Percentiles rank a stretch among this genome's conserved stretches.
Conservation (phyloP, 2,888 invertebrate genomes). For the Ophraella communa region DNA sequence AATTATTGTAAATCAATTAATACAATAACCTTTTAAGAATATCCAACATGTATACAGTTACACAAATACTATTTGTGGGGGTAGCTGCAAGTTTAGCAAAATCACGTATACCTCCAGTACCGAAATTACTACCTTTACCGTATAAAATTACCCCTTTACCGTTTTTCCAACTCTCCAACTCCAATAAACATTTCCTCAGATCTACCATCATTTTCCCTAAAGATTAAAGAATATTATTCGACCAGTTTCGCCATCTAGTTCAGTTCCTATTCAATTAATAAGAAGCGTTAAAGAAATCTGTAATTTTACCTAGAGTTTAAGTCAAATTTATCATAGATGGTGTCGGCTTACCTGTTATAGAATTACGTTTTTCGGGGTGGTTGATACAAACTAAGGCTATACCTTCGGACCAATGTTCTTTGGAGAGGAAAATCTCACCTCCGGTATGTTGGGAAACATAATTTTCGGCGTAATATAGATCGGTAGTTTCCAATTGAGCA, state of each 20-base stretch:
- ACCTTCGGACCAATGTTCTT: slow-evolving; percentile 46
- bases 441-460: slow-evolving; percentile 43
- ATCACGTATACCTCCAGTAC: slow-evolving; percentile 17
- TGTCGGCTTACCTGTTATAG: slow-evolving; percentile 52
- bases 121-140: slow-evolving; percentile 47
- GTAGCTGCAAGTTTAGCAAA: slow-evolving; percentile 46
- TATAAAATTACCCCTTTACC: slow-evolving; percentile 53
- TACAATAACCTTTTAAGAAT: too few species aligned
- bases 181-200: slow-evolving; percentile 45
- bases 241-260: too few species aligned
- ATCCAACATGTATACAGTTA: slow-evolving; percentile 50
- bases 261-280: too few species aligned
- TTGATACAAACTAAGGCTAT: slow-evolving; percentile 50
- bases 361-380: slow-evolving; percentile 51
- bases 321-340: too few species aligned
- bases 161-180: slow-evolving; percentile 50
- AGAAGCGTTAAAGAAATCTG: too few species aligned
- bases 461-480: slow-evolving; percentile 33
- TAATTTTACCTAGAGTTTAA: too few species aligned
- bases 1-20: too few species aligned
- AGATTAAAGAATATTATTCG: slow-evolving; percentile 7
- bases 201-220: slow-evolving; percentile 55
- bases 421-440: slow-evolving; percentile 44
- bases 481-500: not conserved
- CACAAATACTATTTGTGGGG: slow-evolving; percentile 43